phyloP scores from a whole-genome alignment of 2,113 vertebrate genomes.

The Aphyosemion australe region DNA sequence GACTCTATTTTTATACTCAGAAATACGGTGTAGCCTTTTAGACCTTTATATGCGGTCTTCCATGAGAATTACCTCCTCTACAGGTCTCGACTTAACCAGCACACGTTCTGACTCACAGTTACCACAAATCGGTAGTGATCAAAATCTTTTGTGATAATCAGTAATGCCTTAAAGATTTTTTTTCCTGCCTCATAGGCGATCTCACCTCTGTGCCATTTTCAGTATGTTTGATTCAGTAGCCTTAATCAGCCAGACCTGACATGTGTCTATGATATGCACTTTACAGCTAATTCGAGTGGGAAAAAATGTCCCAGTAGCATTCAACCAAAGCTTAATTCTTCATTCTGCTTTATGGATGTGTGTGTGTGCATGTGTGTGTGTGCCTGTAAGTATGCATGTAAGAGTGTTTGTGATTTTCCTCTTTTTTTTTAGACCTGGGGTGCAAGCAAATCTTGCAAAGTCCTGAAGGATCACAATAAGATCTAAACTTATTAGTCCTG shows the following conservation, averaged over 20 bases:
- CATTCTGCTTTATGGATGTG: constrained; percentile 46
- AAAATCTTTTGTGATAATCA: constrained; percentile 53
- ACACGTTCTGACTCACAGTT: constrained; percentile 35
- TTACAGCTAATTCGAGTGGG: constrained; percentile 77
- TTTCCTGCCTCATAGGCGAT: constrained; percentile 44
- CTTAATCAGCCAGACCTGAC: constrained; percentile 76
- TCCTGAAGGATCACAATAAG: constrained; percentile 46
- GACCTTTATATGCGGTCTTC: constrained; percentile 70
- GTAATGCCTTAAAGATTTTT: constrained; percentile 55
- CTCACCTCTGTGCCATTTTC: constrained; percentile 57
- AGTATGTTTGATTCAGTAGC: constrained; percentile 72
- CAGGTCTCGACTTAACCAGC: constrained; percentile 55
- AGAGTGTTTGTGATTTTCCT: constrained; percentile 24
- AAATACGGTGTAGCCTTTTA: constrained; percentile 49
- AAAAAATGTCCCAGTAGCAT: constrained; percentile 78
- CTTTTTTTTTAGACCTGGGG: constrained; percentile 40
- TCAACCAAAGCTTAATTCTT: constrained; percentile 81
- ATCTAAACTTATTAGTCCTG: constrained; percentile 23
- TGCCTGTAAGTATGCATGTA: constrained; percentile 18
- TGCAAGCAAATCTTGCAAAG: constrained; percentile 50
- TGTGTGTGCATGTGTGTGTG: constrained; percentile 1
- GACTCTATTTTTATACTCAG: constrained; percentile 69
- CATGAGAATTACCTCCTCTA: constrained; percentile 51
- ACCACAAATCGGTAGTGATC: constrained; percentile 46
- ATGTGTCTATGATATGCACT: constrained; percentile 82